Evolutionary conservation across 2,113 vertebrate genomes (phyloP).

Genomic region (Corythaeola cristata): DNA sequence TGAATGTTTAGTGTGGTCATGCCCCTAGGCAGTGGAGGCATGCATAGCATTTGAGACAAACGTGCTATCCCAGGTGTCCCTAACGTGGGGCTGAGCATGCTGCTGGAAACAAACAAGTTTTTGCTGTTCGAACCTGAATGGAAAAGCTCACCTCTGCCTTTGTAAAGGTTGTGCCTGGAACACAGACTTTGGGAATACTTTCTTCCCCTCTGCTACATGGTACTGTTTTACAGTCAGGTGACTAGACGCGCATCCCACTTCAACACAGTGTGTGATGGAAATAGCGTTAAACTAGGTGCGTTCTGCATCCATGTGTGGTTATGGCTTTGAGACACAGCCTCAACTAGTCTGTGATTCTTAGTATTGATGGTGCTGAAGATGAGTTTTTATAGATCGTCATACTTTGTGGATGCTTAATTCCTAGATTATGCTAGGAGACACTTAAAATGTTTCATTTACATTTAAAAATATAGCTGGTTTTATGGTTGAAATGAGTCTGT

Average conservation of each 20-base stretch:
- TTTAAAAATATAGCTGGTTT: not conserved
- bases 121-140: not conserved
- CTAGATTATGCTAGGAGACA: not conserved
- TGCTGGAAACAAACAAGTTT: not conserved
- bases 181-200: accelerated
- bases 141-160: not conserved
- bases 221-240: not conserved
- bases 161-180: not conserved
- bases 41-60: not conserved
- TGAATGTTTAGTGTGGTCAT: not conserved
- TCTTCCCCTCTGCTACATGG: accelerated
- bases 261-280: not conserved
- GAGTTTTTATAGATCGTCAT: not conserved
- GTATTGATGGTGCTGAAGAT: not conserved
- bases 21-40: not conserved
- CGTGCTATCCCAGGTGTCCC: not conserved
- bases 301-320: not conserved
- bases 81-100: not conserved
- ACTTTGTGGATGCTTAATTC: not conserved
- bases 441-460: not conserved
- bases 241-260: not conserved
- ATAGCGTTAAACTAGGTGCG: not conserved
- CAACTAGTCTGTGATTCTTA: not conserved
- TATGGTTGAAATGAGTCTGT: not conserved
- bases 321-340: not conserved